phyloP scores from a whole-genome alignment of 2,888 invertebrate species.

The Notocelia uddmanniana region DNA sequence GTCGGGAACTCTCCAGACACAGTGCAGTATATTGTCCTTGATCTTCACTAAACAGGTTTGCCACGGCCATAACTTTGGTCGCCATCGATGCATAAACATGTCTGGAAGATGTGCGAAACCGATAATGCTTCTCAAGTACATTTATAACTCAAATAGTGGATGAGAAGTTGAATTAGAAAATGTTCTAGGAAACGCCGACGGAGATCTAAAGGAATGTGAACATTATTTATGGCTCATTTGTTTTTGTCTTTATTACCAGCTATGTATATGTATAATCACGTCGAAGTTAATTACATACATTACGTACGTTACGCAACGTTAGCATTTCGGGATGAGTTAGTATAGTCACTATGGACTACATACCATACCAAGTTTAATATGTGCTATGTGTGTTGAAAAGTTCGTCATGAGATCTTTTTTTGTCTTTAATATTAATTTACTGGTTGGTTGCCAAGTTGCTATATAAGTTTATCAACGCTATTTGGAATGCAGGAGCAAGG shows the following conservation, averaged over 20 bases:
- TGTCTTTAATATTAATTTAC: no score
- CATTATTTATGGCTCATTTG: background rate
- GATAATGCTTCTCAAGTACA: slow-evolving; percentile 53
- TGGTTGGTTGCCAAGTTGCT: no score
- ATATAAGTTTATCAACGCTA: background rate
- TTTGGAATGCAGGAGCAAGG: background rate
- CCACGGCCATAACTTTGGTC: slow-evolving; percentile 55
- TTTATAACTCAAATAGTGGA: slow-evolving; percentile 38
- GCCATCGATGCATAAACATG: slow-evolving; percentile 67
- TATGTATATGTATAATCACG: no score
- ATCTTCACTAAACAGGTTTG: slow-evolving; percentile 47
- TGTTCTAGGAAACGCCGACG: slow-evolving; percentile 16
- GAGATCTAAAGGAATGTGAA: slow-evolving; percentile 1
- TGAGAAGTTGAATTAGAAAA: slow-evolving; percentile 36
- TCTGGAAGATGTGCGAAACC: slow-evolving; percentile 49
- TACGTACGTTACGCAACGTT: no score
- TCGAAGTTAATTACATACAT: background rate
- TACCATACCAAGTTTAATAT: no score
- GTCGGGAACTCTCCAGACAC: slow-evolving; percentile 29
- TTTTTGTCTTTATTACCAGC: slow-evolving; percentile 11
- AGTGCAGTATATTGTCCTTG: slow-evolving; percentile 42
- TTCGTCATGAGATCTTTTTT: no score
- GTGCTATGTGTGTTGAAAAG: no score
- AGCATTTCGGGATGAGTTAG: no score
- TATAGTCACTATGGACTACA: no score